Conservation (phyloP, 1,140 invertebrate genomes). For the Ericerus pela region DNA sequence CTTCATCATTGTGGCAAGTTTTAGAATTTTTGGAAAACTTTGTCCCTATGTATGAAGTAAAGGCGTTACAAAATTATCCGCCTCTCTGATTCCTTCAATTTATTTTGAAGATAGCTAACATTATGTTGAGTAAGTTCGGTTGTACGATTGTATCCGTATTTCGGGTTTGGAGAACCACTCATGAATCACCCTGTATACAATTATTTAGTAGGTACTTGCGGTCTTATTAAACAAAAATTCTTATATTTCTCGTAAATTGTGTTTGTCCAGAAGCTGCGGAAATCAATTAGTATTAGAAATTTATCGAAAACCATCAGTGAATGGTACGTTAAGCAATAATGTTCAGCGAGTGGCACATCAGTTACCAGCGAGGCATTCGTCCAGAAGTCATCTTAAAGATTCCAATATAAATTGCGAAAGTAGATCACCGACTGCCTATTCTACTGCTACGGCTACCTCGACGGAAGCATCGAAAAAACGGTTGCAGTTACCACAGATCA, state of each 20-base stretch:
- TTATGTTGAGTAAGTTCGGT: no score
- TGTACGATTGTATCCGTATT: no score
- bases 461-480: conserved; percentile 33
- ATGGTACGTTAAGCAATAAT: background rate
- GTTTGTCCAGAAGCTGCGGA: conserved; percentile 42
- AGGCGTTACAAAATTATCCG: no score
- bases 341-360: background rate
- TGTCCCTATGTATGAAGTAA: no score
- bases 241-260: background rate
- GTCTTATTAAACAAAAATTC: background rate
- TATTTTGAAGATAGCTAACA: no score
- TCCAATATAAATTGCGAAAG: background rate
- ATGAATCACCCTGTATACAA: no score
- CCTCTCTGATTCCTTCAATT: no score
- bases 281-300: conserved; percentile 51
- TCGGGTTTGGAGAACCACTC: no score
- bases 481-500: conserved; percentile 57
- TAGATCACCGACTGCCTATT: background rate
- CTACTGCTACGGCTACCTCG: conserved; percentile 25
- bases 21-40: no score
- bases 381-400: background rate
- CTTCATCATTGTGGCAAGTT: no score
- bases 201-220: no score
- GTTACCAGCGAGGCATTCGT: background rate
- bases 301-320: conserved; percentile 7